A percentile compares a stretch with the other conserved stretches of the same genome.
Conservation (phyloP, 2,113 vertebrate species). For the Esox niger region DNA sequence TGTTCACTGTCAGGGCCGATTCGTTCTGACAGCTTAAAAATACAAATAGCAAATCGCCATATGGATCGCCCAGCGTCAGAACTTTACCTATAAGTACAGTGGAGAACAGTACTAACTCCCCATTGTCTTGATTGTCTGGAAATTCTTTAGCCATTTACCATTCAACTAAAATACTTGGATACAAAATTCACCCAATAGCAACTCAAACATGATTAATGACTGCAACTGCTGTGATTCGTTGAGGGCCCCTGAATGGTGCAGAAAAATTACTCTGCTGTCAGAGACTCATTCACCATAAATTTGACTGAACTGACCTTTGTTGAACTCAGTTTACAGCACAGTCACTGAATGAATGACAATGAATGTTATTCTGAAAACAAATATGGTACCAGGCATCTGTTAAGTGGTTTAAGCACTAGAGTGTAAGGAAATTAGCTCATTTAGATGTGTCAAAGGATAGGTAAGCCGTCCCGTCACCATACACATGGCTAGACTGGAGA, state of each 20-base stretch:
- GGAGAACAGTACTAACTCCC: background rate
- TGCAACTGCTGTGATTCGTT: too few species aligned
- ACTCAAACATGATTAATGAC: too few species aligned
- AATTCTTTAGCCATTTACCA: too few species aligned
- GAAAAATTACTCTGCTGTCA: too few species aligned
- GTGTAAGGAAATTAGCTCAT: conserved; percentile 30
- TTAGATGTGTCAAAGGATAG: conserved; percentile 49
- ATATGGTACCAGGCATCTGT: conserved; percentile 22
- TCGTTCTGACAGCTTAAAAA: conserved; percentile 70
- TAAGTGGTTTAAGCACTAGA: conserved; percentile 35
- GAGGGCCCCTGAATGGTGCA: too few species aligned
- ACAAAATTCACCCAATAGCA: too few species aligned
- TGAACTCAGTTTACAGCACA: too few species aligned
- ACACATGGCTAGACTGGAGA: conserved; percentile 29
- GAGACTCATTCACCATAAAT: too few species aligned
- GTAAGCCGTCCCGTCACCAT: conserved; percentile 22
- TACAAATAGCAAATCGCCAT: conserved; percentile 55
- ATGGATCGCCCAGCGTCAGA: conserved; percentile 58
- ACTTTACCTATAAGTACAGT: conserved; percentile 57
- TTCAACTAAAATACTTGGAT: too few species aligned
- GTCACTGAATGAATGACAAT: too few species aligned
- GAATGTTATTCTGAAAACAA: conserved; percentile 1
- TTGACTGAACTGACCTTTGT: too few species aligned
- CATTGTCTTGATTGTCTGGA: too few species aligned
- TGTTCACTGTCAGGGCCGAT: conserved; percentile 68